Evolutionary conservation across 1,140 invertebrate species (phyloP), one percentile per base, ranked within the genome.

Genomic region (Eupristina koningsbergeri): DNA sequence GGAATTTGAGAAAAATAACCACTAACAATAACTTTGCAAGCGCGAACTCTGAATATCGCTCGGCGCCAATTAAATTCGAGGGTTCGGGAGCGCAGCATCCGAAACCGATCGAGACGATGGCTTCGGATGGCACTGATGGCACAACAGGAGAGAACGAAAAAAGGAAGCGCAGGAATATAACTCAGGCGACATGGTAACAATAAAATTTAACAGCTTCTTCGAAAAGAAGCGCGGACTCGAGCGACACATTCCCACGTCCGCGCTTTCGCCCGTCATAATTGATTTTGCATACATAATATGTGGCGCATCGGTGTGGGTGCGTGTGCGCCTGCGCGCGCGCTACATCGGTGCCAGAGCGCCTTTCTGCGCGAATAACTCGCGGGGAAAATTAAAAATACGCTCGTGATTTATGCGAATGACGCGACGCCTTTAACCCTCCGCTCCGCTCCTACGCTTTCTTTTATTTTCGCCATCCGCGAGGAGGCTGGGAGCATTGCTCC

Each of bases 151-250:
- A 45, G 41, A 45, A 45, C 5, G 22, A 39, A 7, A 8, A 50
- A 69, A 26, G 76, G 29, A 15, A 31, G 71, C 63, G 64, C 45
- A n/a, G 45, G 78, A 5, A 47, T 50, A 73, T 82, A 82, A 75
- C 81, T 77, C 74, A 39, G 41, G 58, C 76, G 36, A 47, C 80
- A 53, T 58, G 80, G 64, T 78, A 83, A 83, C 75, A 83, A 83
- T 83, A 83, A 83, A 83, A 83, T 83, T 83, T 83, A 83, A 83
- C 82, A 79, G 39, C 82, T 83, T 83, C 82, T 50, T 83, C 82
- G 82, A 83, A 83, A 83, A 61, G 45, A 17, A 0, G 41, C 47
- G 15, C 53, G 47, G 36, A 26, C 0, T 53, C 50, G 50, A 11
- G 36, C 76, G 41, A 78, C 76, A 53, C 69, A 81, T 81, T 81